Percentiles rank a stretch among this genome's conserved stretches.
phyloP scores from a whole-genome alignment of 2,113 vertebrate species.

The Calidris pugnax region DNA sequence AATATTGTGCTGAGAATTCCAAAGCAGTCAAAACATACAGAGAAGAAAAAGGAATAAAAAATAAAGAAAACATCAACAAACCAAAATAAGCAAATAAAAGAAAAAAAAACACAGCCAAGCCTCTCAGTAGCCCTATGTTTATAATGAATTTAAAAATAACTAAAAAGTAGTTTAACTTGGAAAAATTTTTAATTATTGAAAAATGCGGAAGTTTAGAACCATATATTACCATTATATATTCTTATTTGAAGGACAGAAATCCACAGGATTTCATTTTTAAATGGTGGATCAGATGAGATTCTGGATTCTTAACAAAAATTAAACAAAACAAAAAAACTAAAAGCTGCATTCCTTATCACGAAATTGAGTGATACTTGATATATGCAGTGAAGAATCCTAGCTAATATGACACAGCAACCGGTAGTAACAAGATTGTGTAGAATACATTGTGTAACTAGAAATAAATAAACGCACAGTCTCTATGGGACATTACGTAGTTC shows the following conservation, averaged over 20 bases:
- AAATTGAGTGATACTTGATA: not conserved
- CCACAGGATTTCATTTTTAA: not conserved
- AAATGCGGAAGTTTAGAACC: accelerated
- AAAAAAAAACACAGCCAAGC: not conserved
- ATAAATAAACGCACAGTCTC: not conserved
- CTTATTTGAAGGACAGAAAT: not conserved
- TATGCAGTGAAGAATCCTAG: not conserved
- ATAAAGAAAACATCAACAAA: accelerated
- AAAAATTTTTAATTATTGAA: not conserved
- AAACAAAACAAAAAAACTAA: not conserved
- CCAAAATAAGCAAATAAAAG: not conserved
- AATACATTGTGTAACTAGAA: not conserved
- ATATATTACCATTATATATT: not conserved
- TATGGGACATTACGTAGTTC: not conserved
- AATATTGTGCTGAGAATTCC: not conserved
- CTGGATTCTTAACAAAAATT: not conserved
- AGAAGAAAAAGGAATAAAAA: not conserved
- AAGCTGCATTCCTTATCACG: not conserved
- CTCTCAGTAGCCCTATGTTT: not conserved
- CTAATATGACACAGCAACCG: not conserved
- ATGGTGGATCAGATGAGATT: not conserved
- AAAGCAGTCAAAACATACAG: not conserved
- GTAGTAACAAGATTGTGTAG: not conserved
- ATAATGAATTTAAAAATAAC: not conserved
- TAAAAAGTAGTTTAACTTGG: not conserved